Base-by-base conservation (phyloP, 1,140 invertebrate genomes). In the Telenomus remus region DNA sequence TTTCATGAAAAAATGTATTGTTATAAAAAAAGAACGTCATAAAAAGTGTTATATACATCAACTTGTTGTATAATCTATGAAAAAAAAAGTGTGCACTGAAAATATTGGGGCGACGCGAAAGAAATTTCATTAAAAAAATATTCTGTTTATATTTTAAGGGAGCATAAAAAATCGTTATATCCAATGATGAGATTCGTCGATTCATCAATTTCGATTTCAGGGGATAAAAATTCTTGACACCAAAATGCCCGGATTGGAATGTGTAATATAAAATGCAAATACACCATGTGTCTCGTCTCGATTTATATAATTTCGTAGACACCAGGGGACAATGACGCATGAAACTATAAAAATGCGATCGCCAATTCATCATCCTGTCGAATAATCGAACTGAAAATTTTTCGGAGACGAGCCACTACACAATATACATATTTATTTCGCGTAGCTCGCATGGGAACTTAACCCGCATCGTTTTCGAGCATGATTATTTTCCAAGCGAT, bases 331-430 rank as follows among this genome's bases (percentile, higher is more conserved):
- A 73, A 65, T 72, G 46, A 13, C 14, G 69, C 37, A 46, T 66
- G 50, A 60, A 49, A 46, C 54, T 54, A n/a, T 55, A 56, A 73
- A 66, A 60, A 49, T 27, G 39, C 34, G 27, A 60, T 64, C 53
- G 16, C 27, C 53, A 61, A 66, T 73, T 66, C 56, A 66, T 73
- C 70, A 73, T 60, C 37, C 50, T 60, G 50, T 66, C 61, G 70
- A 55, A 65, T 73, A 49, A 55, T 65, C 46, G 61, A 60, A 59
- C 50, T 49, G 70, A 59, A 73, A 48, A 73, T 59, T 72, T 59
- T 72, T 53, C 12, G 39, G n/a, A 50, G 50, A 15, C 61, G 5
- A 65, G 14, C 12, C 16, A 16, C 19, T 51, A 39, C 16, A 35
- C 12, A 44, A 51, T 60, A 47, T 60, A 59, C 14, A 66, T 59